These are phyloP conservation scores for Ichneumon xanthorius DNA, from an alignment of 2,888 invertebrate species.

Conservation along the genomic window DNA sequence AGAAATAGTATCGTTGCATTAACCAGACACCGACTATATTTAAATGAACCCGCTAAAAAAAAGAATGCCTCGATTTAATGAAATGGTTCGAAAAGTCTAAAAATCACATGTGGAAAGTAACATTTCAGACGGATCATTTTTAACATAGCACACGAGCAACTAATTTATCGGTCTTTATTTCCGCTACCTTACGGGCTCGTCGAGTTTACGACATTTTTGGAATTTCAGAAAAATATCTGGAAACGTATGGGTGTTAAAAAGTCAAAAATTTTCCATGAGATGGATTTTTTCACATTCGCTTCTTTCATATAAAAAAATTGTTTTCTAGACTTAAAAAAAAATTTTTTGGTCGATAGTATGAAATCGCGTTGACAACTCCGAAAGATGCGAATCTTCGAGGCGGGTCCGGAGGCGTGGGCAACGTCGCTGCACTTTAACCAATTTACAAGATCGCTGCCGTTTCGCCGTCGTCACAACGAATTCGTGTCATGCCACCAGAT, in stretches of 20 bases:
- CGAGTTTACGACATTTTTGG: neutral
- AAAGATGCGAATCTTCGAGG: conserved; percentile 19
- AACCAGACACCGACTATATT: neutral
- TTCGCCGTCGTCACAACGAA: conserved; percentile 72
- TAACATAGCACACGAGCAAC: neutral
- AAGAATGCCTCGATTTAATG: neutral
- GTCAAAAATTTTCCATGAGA: neutral
- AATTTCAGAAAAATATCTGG: neutral
- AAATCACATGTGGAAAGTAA: neutral
- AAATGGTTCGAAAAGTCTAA: neutral
- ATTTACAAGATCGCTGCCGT: conserved; percentile 45
- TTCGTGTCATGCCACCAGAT: conserved; percentile 80
- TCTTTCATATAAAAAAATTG: neutral
- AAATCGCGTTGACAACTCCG: neutral
- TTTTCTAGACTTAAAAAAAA: neutral
- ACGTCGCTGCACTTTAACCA: conserved; percentile 53
- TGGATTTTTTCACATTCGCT: neutral
- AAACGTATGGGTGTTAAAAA: neutral
- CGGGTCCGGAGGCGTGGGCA: conserved; percentile 41
- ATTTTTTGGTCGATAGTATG: neutral
- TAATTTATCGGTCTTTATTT: neutral
- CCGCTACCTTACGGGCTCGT: neutral
- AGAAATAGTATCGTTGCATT: neutral
- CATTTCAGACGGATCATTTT: neutral
- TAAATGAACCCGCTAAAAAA: neutral